Base-by-base conservation (phyloP, 2,113 vertebrate species). In the Lepus europaeus region DNA sequence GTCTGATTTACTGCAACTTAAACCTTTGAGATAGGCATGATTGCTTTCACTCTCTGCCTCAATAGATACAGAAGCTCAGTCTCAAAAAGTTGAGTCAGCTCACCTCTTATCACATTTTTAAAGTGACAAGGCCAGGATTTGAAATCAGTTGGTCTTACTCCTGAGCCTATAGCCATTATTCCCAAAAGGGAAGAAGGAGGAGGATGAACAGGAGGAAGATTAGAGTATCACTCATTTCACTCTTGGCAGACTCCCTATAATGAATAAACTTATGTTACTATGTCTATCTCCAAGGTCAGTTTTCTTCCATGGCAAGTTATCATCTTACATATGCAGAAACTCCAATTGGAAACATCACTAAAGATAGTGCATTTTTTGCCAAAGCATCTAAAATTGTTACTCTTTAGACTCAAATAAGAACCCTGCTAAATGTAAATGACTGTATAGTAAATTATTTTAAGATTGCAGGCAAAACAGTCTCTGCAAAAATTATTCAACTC, bases 201-300 rank as follows among this genome's bases (percentile, higher is more conserved):
- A 0, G 20, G 3, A 14, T 79, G 33, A 90, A 2, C 4, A 45
- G 17, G 25, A 13, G 72, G 5, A 16, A 74, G 5, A 56, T 14
- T n/a, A 5, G 2, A 33, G 4, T 13, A 45, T 59, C 33, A 56
- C 8, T 9, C 31, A 4, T 23, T 64, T 3, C 0, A 13, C 16
- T 29, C 63, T 33, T 49, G 20, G 31, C 3, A 29, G 16, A 56
- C 27, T 53, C 22, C 7, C 51, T 72, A 12, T 45, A 9, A 29
- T 64, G 11, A 23, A 39, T 61, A 61, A 45, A 1, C 3, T 70
- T 49, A 31, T 33, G 1, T 23, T 39, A 51, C 31, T 10, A 5
- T 53, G 84, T 72, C 8, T 1, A 39, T 61, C 0, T 31, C n/a
- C n/a, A 49, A 2, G 29, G 51, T 69, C 39, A 36, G 2, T 63